Evolutionary conservation across 37 sponge, comb jelly and placozoan species (phyloP).

Genomic region (Oopsacas minuta): DNA sequence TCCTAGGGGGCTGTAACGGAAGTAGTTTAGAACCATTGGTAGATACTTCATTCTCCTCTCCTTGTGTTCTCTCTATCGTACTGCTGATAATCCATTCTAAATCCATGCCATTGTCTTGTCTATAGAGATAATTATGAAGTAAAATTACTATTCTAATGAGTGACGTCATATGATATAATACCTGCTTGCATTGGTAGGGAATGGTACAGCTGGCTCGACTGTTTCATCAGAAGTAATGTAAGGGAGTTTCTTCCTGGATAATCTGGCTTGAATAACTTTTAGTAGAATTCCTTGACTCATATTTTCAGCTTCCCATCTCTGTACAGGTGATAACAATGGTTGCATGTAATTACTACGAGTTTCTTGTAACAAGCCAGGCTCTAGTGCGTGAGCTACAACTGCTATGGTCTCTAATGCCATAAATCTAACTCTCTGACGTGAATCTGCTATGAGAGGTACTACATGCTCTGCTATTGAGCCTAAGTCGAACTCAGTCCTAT

Average conservation of each 20-base stretch:
- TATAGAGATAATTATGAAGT: not conserved
- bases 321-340: not conserved
- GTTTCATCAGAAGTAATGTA: conserved; percentile 41
- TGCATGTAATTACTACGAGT: conserved; percentile 12
- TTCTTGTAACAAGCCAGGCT: conserved; percentile 23
- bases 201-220: conserved; percentile 46
- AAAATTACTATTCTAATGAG: too few species aligned
- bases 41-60: not conserved
- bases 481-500: conserved; percentile 33
- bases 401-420: conserved; percentile 54
- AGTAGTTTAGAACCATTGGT: not conserved
- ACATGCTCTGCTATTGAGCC: conserved; percentile 26
- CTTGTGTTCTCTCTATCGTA: not conserved
- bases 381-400: conserved; percentile 36
- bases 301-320: not conserved
- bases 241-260: conserved; percentile 43
- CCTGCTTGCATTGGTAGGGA: conserved; percentile 7
- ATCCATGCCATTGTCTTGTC: not conserved
- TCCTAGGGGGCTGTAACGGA: conserved; percentile 13
- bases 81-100: not conserved
- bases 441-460: conserved; percentile 39
- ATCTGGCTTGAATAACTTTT: conserved; percentile 39
- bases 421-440: conserved; percentile 50
- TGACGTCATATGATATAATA: conserved; percentile 14
- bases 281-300: conserved; percentile 24